Conservation (phyloP, 2,113 vertebrate genomes). For the Carlito syrichta region DNA sequence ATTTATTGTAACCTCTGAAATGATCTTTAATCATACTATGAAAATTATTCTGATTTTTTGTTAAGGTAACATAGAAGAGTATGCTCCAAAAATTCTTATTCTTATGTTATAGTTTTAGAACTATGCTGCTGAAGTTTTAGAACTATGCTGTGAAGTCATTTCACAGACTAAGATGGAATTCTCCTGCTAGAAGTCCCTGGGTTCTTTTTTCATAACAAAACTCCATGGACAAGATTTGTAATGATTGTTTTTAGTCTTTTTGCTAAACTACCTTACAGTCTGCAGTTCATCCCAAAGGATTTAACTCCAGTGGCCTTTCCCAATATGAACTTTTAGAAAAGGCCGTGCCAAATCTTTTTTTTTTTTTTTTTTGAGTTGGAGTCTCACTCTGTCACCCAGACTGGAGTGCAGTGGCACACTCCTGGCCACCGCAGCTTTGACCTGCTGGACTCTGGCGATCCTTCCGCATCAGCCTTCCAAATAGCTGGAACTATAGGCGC, state of each 20-base stretch:
- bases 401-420: no score
- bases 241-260: neutral
- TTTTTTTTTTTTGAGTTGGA: no score
- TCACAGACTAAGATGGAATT: neutral
- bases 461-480: no score
- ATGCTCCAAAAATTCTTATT: neutral
- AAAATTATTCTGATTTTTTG: neutral
- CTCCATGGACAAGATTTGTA: neutral
- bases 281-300: neutral
- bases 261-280: neutral
- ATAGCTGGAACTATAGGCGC: no score
- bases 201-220: neutral
- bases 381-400: no score
- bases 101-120: conserved; percentile 17
- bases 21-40: neutral
- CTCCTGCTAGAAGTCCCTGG: neutral
- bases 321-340: neutral
- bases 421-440: no score
- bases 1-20: neutral
- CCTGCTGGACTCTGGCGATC: no score
- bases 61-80: neutral
- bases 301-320: neutral
- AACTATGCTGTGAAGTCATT: no score
- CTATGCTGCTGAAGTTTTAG: no score
- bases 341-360: neutral